These are phyloP conservation scores for Julus scanicus DNA, from an alignment of 2,888 invertebrate genomes.

Conservation along the genomic window DNA sequence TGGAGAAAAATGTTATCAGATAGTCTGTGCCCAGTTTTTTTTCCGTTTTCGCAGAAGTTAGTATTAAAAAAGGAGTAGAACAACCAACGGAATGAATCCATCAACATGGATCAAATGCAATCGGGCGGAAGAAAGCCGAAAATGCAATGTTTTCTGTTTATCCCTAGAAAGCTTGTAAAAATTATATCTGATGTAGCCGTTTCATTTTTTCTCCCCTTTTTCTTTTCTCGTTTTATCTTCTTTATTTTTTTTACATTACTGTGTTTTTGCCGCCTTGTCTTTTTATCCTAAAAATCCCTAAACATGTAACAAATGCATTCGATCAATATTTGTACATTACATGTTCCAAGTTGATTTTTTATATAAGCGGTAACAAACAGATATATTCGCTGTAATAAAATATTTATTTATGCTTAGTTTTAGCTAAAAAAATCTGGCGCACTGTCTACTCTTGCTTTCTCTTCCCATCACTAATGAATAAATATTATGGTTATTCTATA, in stretches of 20 bases:
- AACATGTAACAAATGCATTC: conserved; percentile 9
- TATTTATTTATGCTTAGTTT: conserved; percentile 14
- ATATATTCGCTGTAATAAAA: neutral
- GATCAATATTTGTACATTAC: conserved; percentile 34
- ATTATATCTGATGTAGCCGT: neutral
- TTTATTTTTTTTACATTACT: neutral
- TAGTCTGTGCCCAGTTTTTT: neutral
- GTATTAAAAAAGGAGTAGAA: neutral
- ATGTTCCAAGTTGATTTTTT: neutral
- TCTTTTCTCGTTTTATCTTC: neutral
- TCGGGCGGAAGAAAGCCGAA: conserved; percentile 23
- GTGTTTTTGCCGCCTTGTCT: neutral
- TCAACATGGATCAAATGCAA: conserved; percentile 34
- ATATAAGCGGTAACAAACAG: neutral
- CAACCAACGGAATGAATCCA: conserved; percentile 16
- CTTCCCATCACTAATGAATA: neutral
- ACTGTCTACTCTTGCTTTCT: neutral
- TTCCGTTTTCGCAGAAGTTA: neutral
- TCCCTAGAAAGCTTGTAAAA: conserved; percentile 7
- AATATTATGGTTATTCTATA: neutral
- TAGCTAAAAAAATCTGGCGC: neutral
- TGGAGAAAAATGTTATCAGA: neutral
- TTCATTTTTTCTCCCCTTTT: neutral
- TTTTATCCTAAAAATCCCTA: conserved; percentile 25
- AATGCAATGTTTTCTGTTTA: neutral